Percentiles rank a stretch among this genome's conserved stretches.
Conservation (phyloP, 2,797 vertebrate genomes). For the Oceanodroma leucorhoa region DNA sequence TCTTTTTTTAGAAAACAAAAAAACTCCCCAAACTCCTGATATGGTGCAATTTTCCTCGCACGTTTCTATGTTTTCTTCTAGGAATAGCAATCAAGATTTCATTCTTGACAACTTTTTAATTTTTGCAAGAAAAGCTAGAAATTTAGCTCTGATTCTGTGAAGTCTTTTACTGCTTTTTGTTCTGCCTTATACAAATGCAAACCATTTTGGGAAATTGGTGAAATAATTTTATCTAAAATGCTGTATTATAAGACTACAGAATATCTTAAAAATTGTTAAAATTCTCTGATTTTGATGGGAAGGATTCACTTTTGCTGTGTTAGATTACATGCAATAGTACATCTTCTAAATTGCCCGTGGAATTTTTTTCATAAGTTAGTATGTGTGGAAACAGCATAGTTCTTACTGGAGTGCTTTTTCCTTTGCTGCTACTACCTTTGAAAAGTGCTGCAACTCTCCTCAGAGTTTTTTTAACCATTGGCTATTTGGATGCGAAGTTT, state of each 20-base stretch:
- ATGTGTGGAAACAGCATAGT: background rate
- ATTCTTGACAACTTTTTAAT: slow-evolving; percentile 59
- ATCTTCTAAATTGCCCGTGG: background rate
- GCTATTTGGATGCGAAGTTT: background rate
- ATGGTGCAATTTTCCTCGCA: slow-evolving; percentile 64
- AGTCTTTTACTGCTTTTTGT: slow-evolving; percentile 57
- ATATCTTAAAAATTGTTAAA: slow-evolving; percentile 27
- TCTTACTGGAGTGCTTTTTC: background rate
- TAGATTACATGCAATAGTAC: background rate
- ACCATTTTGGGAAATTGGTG: slow-evolving; percentile 4
- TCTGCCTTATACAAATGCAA: slow-evolving; percentile 64
- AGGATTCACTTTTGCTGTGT: slow-evolving; percentile 11
- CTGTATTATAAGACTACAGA: slow-evolving; percentile 36
- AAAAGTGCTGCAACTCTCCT: background rate
- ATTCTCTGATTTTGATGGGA: slow-evolving; percentile 11
- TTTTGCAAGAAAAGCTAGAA: slow-evolving; percentile 62
- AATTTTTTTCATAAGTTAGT: background rate
- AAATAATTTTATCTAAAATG: slow-evolving; percentile 54
- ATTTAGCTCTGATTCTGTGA: slow-evolving; percentile 38
- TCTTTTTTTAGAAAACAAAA: slow-evolving; percentile 21
- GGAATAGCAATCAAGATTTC: slow-evolving; percentile 51
- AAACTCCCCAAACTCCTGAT: background rate
- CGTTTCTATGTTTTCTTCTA: slow-evolving; percentile 62
- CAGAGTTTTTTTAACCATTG: slow-evolving; percentile 10
- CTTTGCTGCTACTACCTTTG: slow-evolving; percentile 12